phyloP scores from a whole-genome alignment of 2,797 vertebrate species.

The Echiichthys vipera region DNA sequence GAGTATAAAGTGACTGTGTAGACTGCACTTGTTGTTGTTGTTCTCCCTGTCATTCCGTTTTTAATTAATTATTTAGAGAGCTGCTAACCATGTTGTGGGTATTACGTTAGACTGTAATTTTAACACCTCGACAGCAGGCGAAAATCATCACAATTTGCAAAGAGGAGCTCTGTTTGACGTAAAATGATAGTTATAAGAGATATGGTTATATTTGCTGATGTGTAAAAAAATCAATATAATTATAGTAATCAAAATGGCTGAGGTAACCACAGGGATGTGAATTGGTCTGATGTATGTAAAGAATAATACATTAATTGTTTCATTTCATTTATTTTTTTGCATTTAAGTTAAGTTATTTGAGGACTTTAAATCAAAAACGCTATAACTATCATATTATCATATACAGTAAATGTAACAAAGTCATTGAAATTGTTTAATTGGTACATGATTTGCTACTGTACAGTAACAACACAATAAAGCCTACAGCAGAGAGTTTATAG shows the following conservation, averaged over 20 bases:
- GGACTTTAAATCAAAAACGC: neutral
- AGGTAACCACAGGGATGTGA: too few relatives aligned
- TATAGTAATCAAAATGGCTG: neutral
- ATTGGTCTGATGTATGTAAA: neutral
- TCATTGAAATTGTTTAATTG: neutral
- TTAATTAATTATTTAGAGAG: neutral
- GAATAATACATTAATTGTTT: too few relatives aligned
- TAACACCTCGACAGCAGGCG: neutral
- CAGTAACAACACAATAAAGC: neutral
- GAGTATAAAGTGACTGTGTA: constrained; percentile 1
- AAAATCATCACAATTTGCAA: neutral
- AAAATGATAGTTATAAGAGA: neutral
- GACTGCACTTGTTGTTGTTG: constrained; percentile 2
- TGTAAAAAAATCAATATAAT: neutral
- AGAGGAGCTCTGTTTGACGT: neutral
- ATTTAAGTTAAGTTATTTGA: neutral
- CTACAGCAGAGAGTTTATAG: neutral
- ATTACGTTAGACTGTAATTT: neutral
- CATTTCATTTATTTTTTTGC: neutral
- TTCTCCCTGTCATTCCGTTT: neutral
- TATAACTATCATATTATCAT: neutral
- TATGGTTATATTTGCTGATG: neutral
- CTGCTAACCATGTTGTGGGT: neutral
- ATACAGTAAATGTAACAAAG: neutral
- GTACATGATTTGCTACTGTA: neutral